Base-by-base conservation (phyloP, 2,888 invertebrate genomes). In the Lasioglossum pauxillum region DNA sequence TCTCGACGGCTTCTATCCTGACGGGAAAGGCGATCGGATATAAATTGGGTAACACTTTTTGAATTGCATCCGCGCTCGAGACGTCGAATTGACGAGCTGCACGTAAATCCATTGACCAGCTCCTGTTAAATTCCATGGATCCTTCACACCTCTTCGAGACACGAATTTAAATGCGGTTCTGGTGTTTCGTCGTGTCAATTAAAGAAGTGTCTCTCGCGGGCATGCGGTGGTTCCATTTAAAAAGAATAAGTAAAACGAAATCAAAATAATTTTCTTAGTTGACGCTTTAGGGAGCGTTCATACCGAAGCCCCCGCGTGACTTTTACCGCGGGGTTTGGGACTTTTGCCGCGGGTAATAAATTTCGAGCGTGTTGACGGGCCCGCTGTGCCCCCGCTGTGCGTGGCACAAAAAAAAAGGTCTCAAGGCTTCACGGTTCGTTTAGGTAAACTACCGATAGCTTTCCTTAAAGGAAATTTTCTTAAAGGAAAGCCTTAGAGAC, bases 31-130 rank as follows among this genome's bases (percentile, higher is more conserved):
- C 57, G 27, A 67, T 73, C 67, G 3, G 19, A 16, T n/a, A 79
- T 38, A 88, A 81, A 85, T 90, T 90, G 46, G 35, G 23, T 78
- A 83, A 83, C 38, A 57, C 64, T 81, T 83, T 80, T 74, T 27
- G 19, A 41, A 38, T 57, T 19, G 19, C 35, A 38, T 44, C 49
- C 27, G n/a, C 16, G 72, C 31, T 27, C 14, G 19, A n/a, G 41
- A 72, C 44, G 72, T 71, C 41, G 41, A 57, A 41, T 38, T 31
- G 64, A 31, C 19, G 31, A 64, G 31, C 19, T 64, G 19, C 0
- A 35, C 64, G 19, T 19, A 35, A 19, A 57, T n/a, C 12, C n/a
- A 4, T n/a, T 64, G 31, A 64, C 35, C 64, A 19, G 19, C 7
- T 64, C 19, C 7, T 19, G 19, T 19, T 64, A 8, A 35, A 31